A percentile compares a stretch with the other conserved stretches of the same genome.
These are phyloP conservation scores for Eumerus sabulonum DNA, from an alignment of 2,888 invertebrate genomes.

Conservation along the genomic window DNA sequence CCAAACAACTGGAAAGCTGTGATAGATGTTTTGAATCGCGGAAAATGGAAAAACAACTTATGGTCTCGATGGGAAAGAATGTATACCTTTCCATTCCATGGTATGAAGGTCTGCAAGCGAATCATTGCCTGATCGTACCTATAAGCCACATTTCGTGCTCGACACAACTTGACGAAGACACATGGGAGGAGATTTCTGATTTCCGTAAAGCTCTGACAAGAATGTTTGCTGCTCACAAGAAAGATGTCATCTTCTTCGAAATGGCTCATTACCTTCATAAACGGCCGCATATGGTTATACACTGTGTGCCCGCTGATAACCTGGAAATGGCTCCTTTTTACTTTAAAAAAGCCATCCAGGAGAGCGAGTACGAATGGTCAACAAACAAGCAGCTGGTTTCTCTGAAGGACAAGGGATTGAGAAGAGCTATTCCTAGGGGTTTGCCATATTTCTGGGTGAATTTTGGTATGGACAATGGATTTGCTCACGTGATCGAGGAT, in stretches of 20 bases:
- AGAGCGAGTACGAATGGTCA: constrained; percentile 97
- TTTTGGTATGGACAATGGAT: constrained; percentile 94
- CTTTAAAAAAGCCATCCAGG: constrained; percentile 98
- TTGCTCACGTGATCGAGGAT: constrained; percentile 98
- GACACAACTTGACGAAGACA: constrained; percentile 95
- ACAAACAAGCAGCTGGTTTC: constrained; percentile 95
- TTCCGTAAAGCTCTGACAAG: constrained; percentile 88
- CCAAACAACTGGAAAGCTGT: constrained; percentile 88
- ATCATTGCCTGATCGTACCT: constrained; percentile 93
- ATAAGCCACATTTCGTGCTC: constrained; percentile 89
- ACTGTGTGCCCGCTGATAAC: constrained; percentile 92
- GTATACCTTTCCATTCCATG: constrained; percentile 92
- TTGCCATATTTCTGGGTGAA: constrained; percentile 97
- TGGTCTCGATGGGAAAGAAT: constrained; percentile 89
- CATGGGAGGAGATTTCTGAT: constrained; percentile 90
- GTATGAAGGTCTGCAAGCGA: constrained; percentile 88
- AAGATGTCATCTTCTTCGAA: constrained; percentile 95
- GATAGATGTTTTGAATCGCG: constrained; percentile 89
- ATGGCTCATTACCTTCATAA: constrained; percentile 86
- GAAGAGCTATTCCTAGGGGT: constrained; percentile 92
- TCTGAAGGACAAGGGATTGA: constrained; percentile 84
- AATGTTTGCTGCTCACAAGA: constrained; percentile 86
- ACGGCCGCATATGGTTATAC: constrained; percentile 91
- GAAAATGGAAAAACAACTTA: constrained; percentile 89
- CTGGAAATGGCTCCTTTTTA: constrained; percentile 96